Evolutionary conservation across 2,113 vertebrate genomes (phyloP), one percentile per base, ranked within the genome.

Genomic region (Cathartes aura): DNA sequence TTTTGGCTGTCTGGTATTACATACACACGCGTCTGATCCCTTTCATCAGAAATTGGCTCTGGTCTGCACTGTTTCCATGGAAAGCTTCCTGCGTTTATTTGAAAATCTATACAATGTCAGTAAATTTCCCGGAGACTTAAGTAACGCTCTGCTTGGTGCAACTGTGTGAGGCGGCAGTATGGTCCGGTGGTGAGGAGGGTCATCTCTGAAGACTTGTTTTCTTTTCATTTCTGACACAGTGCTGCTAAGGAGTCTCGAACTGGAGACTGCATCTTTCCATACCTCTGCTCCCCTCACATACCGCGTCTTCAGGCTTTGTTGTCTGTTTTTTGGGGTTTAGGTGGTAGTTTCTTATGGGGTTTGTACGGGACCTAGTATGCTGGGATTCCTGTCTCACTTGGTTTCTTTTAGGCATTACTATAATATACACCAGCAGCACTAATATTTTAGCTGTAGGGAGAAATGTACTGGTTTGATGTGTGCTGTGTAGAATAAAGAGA

Each of bases 401-500:
- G 73, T 85, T 87, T 91, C 93, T 94, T 88, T 56, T 20, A 91
- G 84, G 58, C 32, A 11, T 91, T 91, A 18, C 87, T 95, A 0
- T 91, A 79, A 75, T 82, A 62, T 15, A 60, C 94, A 96, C 82
- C 90, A 91, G 92, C 87, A 82, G 67, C 53, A 38, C 87, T 94
- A 85, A 85, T 85, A 88, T 80, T 95, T 88, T 83, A 81, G 85
- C 96, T 83, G 63, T 88, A 93, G 90, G 92, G 85, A 86, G 90
- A 82, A 96, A 86, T 70, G 63, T 82, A 87, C 71, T 66, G 38
- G 50, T 95, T 95, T 93, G 90, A 96, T 96, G 92, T 76, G 62
- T 56, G 63, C 88, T 94, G 74, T 66, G 59, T 64, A 64, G 82
- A 95, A 76, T 86, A 91, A 91, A 96, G 62, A 91, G 87, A 82